Conservation (phyloP, 2,113 vertebrate genomes). For the Leuciscus idus region DNA sequence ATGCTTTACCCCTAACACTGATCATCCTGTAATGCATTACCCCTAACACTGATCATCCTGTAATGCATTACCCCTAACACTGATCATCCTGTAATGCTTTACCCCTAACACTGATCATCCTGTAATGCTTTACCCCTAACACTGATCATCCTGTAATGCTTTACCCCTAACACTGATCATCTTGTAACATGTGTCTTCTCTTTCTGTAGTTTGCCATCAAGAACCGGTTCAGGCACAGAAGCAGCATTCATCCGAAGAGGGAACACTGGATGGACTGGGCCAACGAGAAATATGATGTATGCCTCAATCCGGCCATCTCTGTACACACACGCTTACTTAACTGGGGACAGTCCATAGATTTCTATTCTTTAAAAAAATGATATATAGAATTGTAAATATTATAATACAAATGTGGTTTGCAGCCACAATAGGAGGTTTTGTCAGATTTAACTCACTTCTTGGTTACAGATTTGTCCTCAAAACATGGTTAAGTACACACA, state of each 20-base stretch:
- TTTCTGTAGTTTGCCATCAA: conserved; percentile 87
- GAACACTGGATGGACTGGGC: conserved; percentile 98
- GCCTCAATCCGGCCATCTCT: conserved; percentile 37
- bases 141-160: too few species aligned
- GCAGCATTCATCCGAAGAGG: conserved; percentile 81
- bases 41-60: too few species aligned
- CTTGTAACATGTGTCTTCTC: background rate
- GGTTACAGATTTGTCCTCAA: background rate
- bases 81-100: too few species aligned
- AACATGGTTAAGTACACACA: background rate
- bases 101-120: too few species aligned
- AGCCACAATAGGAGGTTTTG: background rate
- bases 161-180: too few species aligned
- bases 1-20: too few species aligned
- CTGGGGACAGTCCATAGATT: background rate
- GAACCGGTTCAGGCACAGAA: conserved; percentile 86
- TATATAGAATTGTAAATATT: too few species aligned
- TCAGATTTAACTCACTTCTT: background rate
- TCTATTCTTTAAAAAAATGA: background rate
- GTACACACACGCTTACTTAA: background rate
- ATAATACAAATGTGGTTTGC: background rate
- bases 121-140: too few species aligned
- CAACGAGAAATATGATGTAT: conserved; percentile 87
- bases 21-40: too few species aligned
- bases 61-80: too few species aligned